Evolutionary conservation across 2,888 invertebrate species (phyloP), one percentile per base, ranked within the genome.

Genomic region (Conomelus anceps): DNA sequence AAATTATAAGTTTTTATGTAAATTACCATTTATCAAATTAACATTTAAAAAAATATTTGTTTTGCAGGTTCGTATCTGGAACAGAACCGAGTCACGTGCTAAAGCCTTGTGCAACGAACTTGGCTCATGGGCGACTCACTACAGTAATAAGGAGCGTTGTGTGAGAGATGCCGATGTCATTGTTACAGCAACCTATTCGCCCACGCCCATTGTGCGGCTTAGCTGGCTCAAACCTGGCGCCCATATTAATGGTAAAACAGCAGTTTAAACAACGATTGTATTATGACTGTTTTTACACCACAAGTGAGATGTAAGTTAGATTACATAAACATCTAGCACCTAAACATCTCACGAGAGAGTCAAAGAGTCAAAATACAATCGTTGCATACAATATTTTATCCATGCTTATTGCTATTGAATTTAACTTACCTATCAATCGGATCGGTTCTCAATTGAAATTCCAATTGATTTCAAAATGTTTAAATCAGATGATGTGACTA

Each of bases 231-330:
- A 94, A 92, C 91, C 92, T 11, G 94, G 94, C 63, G 94, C 94
- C 4, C 96, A 96, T 92, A 94, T 96, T 23, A 96, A 96, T 93
- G 95, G 96, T 95, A 92, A 92, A 92, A 89, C n/a, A n/a, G n/a
- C n/a, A n/a, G n/a, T n/a, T n/a, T n/a, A n/a, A n/a, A n/a, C n/a
- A n/a, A n/a, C n/a, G n/a, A n/a, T n/a, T n/a, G n/a, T n/a, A n/a
- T n/a, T n/a, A n/a, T n/a, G n/a, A n/a, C n/a, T n/a, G n/a, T n/a
- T n/a, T n/a, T n/a, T n/a, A n/a, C n/a, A n/a, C n/a, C n/a, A n/a
- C n/a, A n/a, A n/a, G n/a, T n/a, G n/a, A n/a, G n/a, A n/a, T n/a
- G n/a, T n/a, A n/a, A n/a, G n/a, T n/a, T n/a, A n/a, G n/a, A n/a
- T 20, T 41, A 17, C 11, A 17, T 17, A 41, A 17, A n/a, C n/a